Conservation (phyloP, 2,113 vertebrate species). For the Phalacrocorax aristotelis region DNA sequence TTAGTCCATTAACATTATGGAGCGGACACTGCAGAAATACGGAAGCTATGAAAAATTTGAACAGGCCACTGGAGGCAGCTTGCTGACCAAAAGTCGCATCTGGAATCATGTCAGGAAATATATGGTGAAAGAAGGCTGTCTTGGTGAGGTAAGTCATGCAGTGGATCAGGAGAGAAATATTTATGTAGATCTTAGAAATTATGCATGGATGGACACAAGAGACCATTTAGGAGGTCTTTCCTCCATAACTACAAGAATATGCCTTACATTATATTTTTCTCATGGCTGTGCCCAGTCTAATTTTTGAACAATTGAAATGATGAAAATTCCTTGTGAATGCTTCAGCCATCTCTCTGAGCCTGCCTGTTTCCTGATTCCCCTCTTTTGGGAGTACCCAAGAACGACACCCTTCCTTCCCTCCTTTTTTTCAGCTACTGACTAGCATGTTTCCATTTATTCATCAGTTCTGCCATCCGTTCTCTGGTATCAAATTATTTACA, state of each 20-base stretch:
- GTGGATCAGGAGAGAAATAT: neutral
- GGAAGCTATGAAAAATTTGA: constrained; percentile 93
- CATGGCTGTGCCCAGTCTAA: neutral
- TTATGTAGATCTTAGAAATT: neutral
- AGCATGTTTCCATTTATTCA: constrained; percentile 43
- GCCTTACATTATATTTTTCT: neutral
- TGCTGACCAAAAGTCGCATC: constrained; percentile 86
- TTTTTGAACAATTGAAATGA: neutral
- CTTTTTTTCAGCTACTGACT: neutral
- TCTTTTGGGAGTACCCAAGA: constrained; percentile 23
- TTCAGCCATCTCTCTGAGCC: neutral
- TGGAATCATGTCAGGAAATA: constrained; percentile 89
- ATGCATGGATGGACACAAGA: neutral
- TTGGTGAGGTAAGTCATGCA: constrained; percentile 83
- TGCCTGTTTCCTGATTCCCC: neutral
- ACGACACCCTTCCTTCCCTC: constrained; percentile 54
- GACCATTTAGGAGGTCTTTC: neutral
- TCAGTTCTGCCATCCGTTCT: constrained; percentile 14
- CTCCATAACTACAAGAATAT: neutral
- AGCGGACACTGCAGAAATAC: constrained; percentile 85
- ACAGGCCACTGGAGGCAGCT: constrained; percentile 86
- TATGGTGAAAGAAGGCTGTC: constrained; percentile 92
- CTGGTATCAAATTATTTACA: constrained; percentile 6
- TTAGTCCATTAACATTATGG: constrained; percentile 90
- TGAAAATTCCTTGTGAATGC: neutral